A percentile compares a stretch with the other conserved stretches of the same genome.
These are phyloP conservation scores for Silurus meridionalis DNA, from an alignment of 2,113 vertebrate species.

Conservation along the genomic window DNA sequence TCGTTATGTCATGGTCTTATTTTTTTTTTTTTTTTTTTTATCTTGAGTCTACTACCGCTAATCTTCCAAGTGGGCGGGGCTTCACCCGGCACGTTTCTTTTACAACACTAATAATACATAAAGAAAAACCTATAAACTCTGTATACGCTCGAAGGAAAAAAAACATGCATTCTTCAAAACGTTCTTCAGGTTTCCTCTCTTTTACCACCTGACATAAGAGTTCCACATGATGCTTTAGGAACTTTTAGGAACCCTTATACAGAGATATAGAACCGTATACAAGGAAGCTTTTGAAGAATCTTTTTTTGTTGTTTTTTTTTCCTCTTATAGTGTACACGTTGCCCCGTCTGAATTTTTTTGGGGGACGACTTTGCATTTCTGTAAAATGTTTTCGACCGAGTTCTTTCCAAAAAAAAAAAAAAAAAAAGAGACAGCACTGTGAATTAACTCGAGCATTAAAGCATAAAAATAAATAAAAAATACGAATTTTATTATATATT, in stretches of 20 bases:
- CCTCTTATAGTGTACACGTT: not conserved
- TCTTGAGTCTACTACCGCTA: not conserved
- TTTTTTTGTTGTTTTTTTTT: not conserved
- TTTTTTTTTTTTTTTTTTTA: not conserved
- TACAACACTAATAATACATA: not conserved
- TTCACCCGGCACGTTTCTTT: not conserved
- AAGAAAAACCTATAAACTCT: not conserved
- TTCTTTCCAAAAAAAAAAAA: not conserved
- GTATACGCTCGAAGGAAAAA: not conserved
- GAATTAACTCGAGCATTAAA: not conserved
- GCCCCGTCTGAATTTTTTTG: not conserved
- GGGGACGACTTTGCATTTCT: constrained; percentile 15
- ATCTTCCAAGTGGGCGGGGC: not conserved
- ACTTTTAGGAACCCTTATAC: not conserved
- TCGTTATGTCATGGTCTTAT: not conserved
- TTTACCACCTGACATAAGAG: not conserved
- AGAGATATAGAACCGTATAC: not conserved
- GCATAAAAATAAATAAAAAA: not conserved
- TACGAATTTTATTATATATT: not conserved
- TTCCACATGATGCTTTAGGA: not conserved
- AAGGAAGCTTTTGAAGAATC: not conserved
- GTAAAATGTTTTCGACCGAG: not conserved
- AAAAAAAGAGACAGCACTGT: not conserved
- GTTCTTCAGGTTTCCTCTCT: not conserved
- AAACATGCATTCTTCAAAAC: not conserved